Conservation (phyloP, 92 coral and sea anemone species). For the Palythoa heliodiscus region DNA sequence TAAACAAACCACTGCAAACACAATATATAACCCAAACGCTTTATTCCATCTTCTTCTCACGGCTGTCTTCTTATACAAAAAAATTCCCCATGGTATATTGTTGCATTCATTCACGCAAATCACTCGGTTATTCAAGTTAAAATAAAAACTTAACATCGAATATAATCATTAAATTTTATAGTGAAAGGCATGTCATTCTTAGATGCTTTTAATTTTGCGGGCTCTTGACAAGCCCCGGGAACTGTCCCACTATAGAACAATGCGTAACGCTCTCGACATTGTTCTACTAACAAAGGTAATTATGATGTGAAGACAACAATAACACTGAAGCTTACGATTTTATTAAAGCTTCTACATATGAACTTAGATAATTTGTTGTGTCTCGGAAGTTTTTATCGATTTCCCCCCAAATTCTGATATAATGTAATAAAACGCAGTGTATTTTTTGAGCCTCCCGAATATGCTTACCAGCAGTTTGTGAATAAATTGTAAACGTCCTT, state of each 20-base stretch:
- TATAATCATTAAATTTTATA: neutral
- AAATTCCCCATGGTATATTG: neutral
- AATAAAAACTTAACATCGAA: neutral
- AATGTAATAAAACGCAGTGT: neutral
- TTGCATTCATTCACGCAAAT: neutral
- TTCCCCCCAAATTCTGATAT: neutral
- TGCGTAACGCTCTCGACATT: neutral
- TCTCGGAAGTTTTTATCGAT: constrained; percentile 17
- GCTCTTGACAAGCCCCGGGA: constrained; percentile 38
- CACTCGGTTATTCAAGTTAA: neutral
- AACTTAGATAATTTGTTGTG: neutral
- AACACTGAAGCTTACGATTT: constrained; percentile 29
- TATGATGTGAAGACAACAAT: constrained; percentile 28
- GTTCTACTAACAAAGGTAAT: constrained; percentile 31
- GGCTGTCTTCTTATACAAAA: neutral
- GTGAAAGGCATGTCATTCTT: constrained; percentile 20
- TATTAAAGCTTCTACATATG: constrained; percentile 12
- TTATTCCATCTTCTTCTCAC: constrained; percentile 24
- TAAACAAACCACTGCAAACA: constrained; percentile 22
- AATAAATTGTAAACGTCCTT: no score
- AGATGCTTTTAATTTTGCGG: constrained; percentile 14
- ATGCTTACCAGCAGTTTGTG: no score
- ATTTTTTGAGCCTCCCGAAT: no score
- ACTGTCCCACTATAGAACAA: constrained; percentile 30
- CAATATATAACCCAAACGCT: constrained; percentile 14